These are phyloP conservation scores for Amphibalanus amphitrite DNA, from an alignment of 1,140 invertebrate genomes.

Conservation along the genomic window DNA sequence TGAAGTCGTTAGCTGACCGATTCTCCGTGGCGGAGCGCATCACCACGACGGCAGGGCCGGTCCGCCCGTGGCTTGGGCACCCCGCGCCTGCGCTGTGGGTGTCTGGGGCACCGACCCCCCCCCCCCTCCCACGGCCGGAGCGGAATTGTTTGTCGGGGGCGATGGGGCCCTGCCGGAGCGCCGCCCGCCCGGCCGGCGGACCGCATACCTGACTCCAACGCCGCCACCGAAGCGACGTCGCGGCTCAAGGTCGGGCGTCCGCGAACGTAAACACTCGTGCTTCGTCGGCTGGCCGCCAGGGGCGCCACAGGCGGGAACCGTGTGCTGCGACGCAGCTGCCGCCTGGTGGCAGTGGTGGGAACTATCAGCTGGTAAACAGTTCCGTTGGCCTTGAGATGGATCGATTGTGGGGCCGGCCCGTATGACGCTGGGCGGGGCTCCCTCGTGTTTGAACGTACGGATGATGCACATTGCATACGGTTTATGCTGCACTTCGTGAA, in stretches of 20 bases:
- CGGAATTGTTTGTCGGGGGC: background rate
- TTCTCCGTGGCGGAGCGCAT: no score
- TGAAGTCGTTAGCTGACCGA: no score
- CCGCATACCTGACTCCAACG: background rate
- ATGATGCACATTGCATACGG: no score
- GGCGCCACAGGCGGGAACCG: background rate
- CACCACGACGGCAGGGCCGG: no score
- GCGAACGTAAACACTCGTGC: background rate
- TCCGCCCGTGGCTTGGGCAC: background rate
- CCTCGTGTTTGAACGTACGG: no score
- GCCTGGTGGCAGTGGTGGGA: background rate
- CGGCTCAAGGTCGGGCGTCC: background rate
- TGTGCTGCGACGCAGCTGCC: no score
- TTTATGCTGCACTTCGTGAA: no score
- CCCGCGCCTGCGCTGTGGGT: no score
- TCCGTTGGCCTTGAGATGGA: background rate
- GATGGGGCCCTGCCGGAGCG: background rate
- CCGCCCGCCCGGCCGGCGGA: no score
- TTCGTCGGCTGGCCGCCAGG: background rate
- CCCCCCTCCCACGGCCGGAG: background rate
- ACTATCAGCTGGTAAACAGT: background rate
- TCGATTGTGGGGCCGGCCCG: background rate
- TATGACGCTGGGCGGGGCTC: no score
- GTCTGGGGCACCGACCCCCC: no score
- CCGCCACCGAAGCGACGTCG: no score